phyloP scores from a whole-genome alignment of 2,113 vertebrate genomes.

The Conger conger region DNA sequence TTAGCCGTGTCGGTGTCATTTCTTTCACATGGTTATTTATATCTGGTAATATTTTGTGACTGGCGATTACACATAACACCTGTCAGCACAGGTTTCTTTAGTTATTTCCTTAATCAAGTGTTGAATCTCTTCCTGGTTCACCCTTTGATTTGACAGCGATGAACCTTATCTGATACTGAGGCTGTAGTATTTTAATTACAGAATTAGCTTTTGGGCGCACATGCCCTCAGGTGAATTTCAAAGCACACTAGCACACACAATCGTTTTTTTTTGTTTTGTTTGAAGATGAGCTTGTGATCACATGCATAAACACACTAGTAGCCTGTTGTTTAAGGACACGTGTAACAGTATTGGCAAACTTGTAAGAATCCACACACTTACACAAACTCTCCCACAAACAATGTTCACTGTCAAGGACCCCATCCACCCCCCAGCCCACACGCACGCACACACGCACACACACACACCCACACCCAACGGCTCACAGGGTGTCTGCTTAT shows the following conservation, averaged over 20 bases:
- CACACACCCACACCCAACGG: slow-evolving; percentile 23
- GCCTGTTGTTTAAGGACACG: too few species aligned
- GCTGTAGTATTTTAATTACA: background rate
- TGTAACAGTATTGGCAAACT: too few species aligned
- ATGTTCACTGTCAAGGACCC: background rate
- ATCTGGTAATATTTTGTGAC: background rate
- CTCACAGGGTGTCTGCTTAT: slow-evolving; percentile 34
- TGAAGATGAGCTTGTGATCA: too few species aligned
- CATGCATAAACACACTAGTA: too few species aligned
- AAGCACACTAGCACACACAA: too few species aligned
- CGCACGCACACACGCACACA: background rate
- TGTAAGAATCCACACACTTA: too few species aligned
- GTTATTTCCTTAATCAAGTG: too few species aligned
- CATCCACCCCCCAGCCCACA: background rate
- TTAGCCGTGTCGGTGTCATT: background rate
- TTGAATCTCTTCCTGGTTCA: background rate
- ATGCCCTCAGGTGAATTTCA: too few species aligned
- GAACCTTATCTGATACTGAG: background rate
- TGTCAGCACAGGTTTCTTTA: background rate
- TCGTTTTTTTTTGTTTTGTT: too few species aligned
- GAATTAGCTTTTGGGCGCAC: background rate
- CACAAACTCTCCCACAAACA: too few species aligned
- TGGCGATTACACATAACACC: background rate
- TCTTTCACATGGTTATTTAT: background rate
- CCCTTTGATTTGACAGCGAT: background rate